These are phyloP conservation scores for Drosophila histrio DNA, from an alignment of 2,888 invertebrate species.

Conservation along the genomic window DNA sequence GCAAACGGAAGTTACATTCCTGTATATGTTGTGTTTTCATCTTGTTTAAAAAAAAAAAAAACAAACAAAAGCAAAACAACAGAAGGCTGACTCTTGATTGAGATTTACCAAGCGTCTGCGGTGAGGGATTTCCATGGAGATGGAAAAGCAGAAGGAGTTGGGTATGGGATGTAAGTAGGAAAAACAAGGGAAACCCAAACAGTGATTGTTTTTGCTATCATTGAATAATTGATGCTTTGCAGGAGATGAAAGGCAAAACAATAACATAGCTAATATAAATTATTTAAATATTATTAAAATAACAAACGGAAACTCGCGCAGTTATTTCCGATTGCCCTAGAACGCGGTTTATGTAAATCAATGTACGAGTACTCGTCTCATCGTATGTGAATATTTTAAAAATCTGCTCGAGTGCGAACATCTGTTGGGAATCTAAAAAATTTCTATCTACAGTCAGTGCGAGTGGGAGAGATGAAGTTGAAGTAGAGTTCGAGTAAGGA, in stretches of 20 bases:
- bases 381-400: constrained; percentile 51
- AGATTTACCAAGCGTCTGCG: constrained; percentile 1
- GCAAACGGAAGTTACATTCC: constrained; percentile 70
- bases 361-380: constrained; percentile 20
- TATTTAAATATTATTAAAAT: constrained; percentile 41
- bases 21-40: constrained; percentile 57
- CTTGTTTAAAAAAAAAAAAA: constrained; percentile 60
- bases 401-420: constrained; percentile 67
- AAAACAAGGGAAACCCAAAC: constrained; percentile 15
- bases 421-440: constrained; percentile 69
- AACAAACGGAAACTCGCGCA: constrained; percentile 8
- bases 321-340: constrained; percentile 1
- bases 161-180: background rate
- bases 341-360: constrained; percentile 71
- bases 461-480: background rate
- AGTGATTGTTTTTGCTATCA: constrained; percentile 45
- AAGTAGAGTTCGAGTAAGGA: background rate
- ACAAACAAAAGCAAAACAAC: constrained; percentile 16
- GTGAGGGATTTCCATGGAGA: background rate
- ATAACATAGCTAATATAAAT: constrained; percentile 9
- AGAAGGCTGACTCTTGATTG: background rate
- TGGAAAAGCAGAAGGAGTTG: background rate
- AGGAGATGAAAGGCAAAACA: constrained; percentile 26
- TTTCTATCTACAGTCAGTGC: constrained; percentile 26
- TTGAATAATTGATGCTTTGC: constrained; percentile 67